Evolutionary conservation across 2,113 vertebrate species (phyloP).

Genomic region (Benitochromis conjunctus): DNA sequence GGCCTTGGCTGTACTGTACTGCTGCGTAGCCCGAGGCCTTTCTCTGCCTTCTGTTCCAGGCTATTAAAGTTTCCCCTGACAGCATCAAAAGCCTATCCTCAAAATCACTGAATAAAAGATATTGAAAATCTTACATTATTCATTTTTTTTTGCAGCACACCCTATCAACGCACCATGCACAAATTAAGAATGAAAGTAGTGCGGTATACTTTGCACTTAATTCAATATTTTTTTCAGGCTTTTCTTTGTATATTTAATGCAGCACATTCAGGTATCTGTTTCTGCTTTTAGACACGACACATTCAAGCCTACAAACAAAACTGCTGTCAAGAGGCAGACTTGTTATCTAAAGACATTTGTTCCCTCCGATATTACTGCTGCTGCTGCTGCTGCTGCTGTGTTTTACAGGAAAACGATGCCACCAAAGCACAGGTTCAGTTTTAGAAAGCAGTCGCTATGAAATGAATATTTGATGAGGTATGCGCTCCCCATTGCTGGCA

Average conservation of each 20-base stretch:
- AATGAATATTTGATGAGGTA: conserved; percentile 82
- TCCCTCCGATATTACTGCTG: neutral
- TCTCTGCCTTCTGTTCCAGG: conserved; percentile 51
- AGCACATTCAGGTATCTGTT: neutral
- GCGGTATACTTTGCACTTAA: neutral
- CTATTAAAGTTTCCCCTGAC: conserved; percentile 67
- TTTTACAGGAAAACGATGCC: conserved; percentile 22
- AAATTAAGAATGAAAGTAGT: neutral
- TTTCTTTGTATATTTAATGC: neutral
- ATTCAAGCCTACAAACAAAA: conserved; percentile 18
- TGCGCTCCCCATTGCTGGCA: conserved; percentile 65
- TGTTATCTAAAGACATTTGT: neutral
- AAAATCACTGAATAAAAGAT: conserved; percentile 61
- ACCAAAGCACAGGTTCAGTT: conserved; percentile 40
- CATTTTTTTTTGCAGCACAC: conserved; percentile 27
- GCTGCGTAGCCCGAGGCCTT: conserved; percentile 42
- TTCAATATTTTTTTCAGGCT: neutral
- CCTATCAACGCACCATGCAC: neutral
- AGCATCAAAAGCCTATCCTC: conserved; percentile 42
- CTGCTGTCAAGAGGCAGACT: neutral
- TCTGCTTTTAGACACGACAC: conserved; percentile 17
- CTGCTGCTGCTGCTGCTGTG: neutral
- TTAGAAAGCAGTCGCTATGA: conserved; percentile 72
- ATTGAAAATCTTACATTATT: conserved; percentile 67
- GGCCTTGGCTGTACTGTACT: conserved; percentile 47